These are phyloP conservation scores for Fregetta grallaria DNA, from an alignment of 2,113 vertebrate genomes.

Conservation along the genomic window DNA sequence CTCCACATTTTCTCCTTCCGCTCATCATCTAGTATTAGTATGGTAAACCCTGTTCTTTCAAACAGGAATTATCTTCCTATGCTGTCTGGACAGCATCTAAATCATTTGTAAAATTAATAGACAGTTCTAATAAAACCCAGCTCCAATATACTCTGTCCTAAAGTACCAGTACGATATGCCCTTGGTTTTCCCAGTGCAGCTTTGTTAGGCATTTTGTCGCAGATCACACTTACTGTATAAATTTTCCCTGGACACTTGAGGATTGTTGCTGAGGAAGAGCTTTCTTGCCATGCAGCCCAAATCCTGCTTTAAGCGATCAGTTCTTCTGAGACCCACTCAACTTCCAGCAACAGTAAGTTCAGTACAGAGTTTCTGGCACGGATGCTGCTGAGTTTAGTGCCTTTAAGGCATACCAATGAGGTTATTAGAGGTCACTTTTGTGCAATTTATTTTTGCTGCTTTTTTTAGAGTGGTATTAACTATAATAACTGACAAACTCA, in stretches of 20 bases:
- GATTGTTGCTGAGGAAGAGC: not conserved
- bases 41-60: not conserved
- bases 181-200: not conserved
- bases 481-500: not conserved
- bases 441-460: constrained; percentile 30
- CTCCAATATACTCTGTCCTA: not conserved
- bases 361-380: not conserved
- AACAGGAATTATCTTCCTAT: not conserved
- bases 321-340: not conserved
- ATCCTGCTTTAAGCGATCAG: not conserved
- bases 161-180: not conserved
- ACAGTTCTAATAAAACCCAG: not conserved
- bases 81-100: not conserved
- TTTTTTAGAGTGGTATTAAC: not conserved
- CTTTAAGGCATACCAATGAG: constrained; percentile 62
- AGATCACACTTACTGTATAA: not conserved
- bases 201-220: not conserved
- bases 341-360: not conserved
- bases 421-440: not conserved
- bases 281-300: not conserved
- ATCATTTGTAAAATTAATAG: not conserved
- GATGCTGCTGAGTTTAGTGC: constrained; percentile 60
- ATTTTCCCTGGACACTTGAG: not conserved
- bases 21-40: not conserved
- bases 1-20: not conserved